phyloP scores from a whole-genome alignment of 2,113 vertebrate genomes.

The Macrotis lagotis region DNA sequence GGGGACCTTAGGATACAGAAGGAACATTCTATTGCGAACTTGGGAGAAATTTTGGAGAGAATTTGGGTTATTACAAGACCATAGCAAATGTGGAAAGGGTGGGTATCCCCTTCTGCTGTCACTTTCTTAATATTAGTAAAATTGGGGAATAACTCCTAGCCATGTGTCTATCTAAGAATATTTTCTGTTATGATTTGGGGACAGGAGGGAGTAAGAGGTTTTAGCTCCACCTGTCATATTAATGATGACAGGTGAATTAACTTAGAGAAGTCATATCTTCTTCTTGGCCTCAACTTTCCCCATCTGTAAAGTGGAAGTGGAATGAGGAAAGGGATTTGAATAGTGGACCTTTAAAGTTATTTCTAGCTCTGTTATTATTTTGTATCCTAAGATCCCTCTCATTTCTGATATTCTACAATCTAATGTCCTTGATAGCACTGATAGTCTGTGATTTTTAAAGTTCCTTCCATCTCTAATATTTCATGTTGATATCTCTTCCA shows the following conservation, averaged over 20 bases:
- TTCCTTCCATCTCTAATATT: not conserved
- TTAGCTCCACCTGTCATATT: not conserved
- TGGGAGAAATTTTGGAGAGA: not conserved
- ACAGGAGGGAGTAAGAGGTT: not conserved
- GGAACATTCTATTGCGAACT: not conserved
- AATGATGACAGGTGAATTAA: not conserved
- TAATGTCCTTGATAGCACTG: not conserved
- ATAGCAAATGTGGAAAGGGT: not conserved
- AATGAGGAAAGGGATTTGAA: not conserved
- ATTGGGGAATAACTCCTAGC: not conserved
- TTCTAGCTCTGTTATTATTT: not conserved
- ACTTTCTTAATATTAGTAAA: not conserved
- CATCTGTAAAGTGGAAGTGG: not conserved
- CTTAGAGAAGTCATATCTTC: not conserved
- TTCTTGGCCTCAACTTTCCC: not conserved
- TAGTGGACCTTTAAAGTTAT: not conserved
- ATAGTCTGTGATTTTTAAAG: not conserved
- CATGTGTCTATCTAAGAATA: not conserved
- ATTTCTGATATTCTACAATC: not conserved
- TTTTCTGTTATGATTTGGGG: not conserved
- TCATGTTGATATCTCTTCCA: not conserved
- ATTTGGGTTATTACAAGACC: not conserved
- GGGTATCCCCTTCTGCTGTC: not conserved
- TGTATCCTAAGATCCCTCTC: not conserved
- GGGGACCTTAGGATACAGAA: not conserved